phyloP scores from a whole-genome alignment of 2,888 invertebrate genomes.

The Liodrosophila aerea region DNA sequence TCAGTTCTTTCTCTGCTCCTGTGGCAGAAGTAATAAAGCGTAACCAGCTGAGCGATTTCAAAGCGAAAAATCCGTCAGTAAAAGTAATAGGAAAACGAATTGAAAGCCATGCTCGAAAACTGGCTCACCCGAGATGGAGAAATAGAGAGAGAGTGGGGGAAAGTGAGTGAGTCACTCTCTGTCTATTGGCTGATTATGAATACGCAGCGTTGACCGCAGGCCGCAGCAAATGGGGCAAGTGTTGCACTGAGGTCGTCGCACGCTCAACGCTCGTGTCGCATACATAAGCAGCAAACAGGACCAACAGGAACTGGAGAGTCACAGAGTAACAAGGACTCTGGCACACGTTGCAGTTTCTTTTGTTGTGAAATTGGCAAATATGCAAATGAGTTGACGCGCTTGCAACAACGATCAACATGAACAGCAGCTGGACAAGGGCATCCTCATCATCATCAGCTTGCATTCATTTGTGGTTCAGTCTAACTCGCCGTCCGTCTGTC shows the following conservation, averaged over 20 bases:
- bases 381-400: slow-evolving; percentile 74
- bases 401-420: slow-evolving; percentile 44
- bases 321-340: slow-evolving; percentile 4
- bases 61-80: slow-evolving; percentile 67
- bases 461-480: slow-evolving; percentile 51
- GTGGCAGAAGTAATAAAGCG: slow-evolving; percentile 67
- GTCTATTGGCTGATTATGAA: slow-evolving; percentile 62
- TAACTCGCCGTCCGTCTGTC: slow-evolving; percentile 4
- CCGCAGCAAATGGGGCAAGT: slow-evolving; percentile 28
- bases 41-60: slow-evolving; percentile 48
- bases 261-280: slow-evolving; percentile 59
- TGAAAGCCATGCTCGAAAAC: slow-evolving; percentile 37
- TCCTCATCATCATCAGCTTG: slow-evolving; percentile 39
- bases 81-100: slow-evolving; percentile 57
- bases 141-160: too few species aligned
- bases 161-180: background rate
- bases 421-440: slow-evolving; percentile 6
- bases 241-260: slow-evolving; percentile 53
- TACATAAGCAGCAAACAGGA: slow-evolving; percentile 55
- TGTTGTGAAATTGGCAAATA: slow-evolving; percentile 77
- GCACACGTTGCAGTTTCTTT: slow-evolving; percentile 65
- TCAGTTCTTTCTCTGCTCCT: slow-evolving; percentile 14
- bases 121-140: too few species aligned
- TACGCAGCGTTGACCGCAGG: slow-evolving; percentile 65
- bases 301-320: slow-evolving; percentile 1